Conservation (phyloP, 1,140 invertebrate genomes). For the Nylanderia fulva region DNA sequence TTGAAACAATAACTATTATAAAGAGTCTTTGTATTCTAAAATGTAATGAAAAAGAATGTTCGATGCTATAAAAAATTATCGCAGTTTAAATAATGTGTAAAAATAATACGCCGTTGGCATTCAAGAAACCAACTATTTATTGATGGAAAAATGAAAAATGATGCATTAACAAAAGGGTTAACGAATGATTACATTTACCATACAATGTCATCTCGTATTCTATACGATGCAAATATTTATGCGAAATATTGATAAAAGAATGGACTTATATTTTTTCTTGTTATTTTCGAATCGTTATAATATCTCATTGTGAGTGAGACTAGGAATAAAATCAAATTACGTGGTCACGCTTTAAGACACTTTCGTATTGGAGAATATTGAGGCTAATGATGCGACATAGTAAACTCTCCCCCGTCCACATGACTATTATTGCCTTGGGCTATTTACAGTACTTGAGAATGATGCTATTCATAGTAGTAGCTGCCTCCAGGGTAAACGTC, state of each 20-base stretch:
- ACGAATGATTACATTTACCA: neutral
- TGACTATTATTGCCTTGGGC: conserved; percentile 11
- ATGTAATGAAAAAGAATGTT: too few species aligned
- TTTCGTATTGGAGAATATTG: neutral
- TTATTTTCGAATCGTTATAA: neutral
- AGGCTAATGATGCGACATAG: neutral
- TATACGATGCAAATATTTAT: too few species aligned
- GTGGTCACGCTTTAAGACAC: neutral
- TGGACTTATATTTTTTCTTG: neutral
- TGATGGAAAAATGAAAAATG: too few species aligned
- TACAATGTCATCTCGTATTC: neutral
- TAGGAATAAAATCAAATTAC: conserved; percentile 24
- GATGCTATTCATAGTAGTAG: neutral
- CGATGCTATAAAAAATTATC: too few species aligned
- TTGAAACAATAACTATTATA: too few species aligned
- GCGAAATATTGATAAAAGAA: neutral
- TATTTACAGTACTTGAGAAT: conserved; percentile 8
- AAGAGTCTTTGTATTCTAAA: too few species aligned
- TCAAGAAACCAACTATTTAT: too few species aligned
- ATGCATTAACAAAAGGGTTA: too few species aligned
- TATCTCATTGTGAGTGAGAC: neutral
- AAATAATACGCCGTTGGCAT: too few species aligned
- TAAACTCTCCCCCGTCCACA: neutral
- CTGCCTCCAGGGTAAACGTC: neutral
- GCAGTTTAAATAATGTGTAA: too few species aligned